Conservation (phyloP, 2,888 invertebrate genomes). For the Pseudococcus jackbeardsleyi region DNA sequence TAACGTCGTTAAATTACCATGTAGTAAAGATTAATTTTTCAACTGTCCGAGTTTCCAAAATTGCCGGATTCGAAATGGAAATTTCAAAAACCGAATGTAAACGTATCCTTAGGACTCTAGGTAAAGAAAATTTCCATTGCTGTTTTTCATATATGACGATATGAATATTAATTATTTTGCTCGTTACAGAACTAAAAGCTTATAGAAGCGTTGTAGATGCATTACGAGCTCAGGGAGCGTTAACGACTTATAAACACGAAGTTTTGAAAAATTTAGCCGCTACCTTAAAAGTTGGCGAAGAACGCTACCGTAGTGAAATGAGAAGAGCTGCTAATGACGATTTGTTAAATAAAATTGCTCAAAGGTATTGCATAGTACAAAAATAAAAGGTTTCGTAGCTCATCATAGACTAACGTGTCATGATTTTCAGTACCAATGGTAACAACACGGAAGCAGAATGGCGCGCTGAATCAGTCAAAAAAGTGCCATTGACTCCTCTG, state of each 20-base stretch:
- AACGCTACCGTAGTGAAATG: constrained; percentile 61
- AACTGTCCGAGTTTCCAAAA: neutral
- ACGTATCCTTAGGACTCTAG: constrained; percentile 42
- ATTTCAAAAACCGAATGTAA: constrained; percentile 23
- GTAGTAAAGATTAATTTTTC: neutral
- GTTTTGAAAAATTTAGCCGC: constrained; percentile 55
- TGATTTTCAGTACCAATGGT: constrained; percentile 22
- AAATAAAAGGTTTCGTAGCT: neutral
- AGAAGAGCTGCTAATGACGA: constrained; percentile 62
- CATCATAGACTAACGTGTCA: neutral
- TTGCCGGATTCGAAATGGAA: neutral
- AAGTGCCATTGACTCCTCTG: constrained; percentile 48
- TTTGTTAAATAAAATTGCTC: constrained; percentile 50
- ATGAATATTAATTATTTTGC: neutral
- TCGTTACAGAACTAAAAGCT: constrained; percentile 56
- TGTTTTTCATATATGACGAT: neutral
- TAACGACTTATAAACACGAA: constrained; percentile 40
- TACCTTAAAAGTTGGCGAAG: constrained; percentile 45
- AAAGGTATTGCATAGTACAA: neutral
- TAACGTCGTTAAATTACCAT: neutral
- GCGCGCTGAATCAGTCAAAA: constrained; percentile 44
- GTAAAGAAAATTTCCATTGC: neutral
- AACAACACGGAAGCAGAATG: constrained; percentile 54
- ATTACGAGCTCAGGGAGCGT: constrained; percentile 45
- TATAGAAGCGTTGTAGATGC: constrained; percentile 59